Base-by-base conservation (phyloP, 1,140 invertebrate genomes). In the Sycophila sp. region DNA sequence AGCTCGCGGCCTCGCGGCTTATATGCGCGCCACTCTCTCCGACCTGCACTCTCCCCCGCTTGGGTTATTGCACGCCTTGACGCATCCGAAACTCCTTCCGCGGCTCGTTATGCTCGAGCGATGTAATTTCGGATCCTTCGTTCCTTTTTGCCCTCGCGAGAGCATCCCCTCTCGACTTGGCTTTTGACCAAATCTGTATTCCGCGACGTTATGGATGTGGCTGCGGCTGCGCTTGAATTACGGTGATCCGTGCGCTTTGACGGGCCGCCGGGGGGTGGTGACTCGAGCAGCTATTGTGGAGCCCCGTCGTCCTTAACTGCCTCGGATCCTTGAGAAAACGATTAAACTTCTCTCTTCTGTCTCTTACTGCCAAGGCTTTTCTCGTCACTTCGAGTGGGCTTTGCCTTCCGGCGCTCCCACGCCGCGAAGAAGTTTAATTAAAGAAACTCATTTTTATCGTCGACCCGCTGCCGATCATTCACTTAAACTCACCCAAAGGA, bases 361-460 rank as follows among this genome's bases (percentile, higher is more conserved):
- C n/a, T 13, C 36, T 42, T 59, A n/a, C 24, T 30, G 15, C 26
- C 13, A 3, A 8, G 34, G 17, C 13, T 45, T 60, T 45, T 45
- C 7, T n/a, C 38, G 8, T 10, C 15, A 38, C 34, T 10, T 5
- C n/a, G 28, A 13, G 15, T 34, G 53, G 6, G 17, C 30, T 30
- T 30, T 40, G 28, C 55, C 34, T 40, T 22, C 8, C 13, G 11
- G 5, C 4, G n/a, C n/a, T n/a, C n/a, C n/a, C n/a, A n/a, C n/a
- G n/a, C 3, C 38, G 13, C n/a, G 11, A 26, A 38, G 32, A 58
- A 40, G 7, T 58, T 58, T 36, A 38, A 58, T 58, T 58, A 58
- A 40, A 58, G 55, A 58, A 56, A 58, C 32, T 58, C 34, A 38
- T 58, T 58, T 58, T 40, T 36, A 36, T 58, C 34, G 55, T 1